phyloP scores from a whole-genome alignment of 2,113 vertebrate genomes.

The Bubo bubo region DNA sequence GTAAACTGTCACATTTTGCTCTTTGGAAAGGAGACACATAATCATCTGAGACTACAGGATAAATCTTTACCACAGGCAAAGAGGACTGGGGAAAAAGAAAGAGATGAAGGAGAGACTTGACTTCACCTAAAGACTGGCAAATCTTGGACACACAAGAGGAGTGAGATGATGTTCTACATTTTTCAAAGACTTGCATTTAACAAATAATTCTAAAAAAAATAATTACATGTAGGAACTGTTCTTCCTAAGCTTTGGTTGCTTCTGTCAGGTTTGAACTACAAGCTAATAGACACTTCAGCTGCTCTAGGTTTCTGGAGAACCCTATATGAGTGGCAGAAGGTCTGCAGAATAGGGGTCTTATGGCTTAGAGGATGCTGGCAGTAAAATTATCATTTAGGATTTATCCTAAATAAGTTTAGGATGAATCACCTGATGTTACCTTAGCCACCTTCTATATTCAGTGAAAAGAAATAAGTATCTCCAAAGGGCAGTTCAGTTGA shows the following conservation, averaged over 20 bases:
- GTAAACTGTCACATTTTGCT: background rate
- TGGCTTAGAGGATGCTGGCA: background rate
- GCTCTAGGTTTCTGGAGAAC: background rate
- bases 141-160: background rate
- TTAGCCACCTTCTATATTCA: background rate
- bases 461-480: background rate
- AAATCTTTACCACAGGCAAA: background rate
- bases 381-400: background rate
- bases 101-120: background rate
- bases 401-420: background rate
- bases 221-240: background rate
- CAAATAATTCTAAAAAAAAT: background rate
- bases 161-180: background rate
- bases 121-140: background rate
- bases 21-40: background rate
- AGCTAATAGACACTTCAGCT: background rate
- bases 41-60: background rate
- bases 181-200: background rate
- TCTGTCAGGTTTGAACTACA: background rate
- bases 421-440: background rate
- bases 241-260: background rate
- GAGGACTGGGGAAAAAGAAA: background rate
- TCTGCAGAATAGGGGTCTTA: background rate
- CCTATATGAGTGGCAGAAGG: background rate
- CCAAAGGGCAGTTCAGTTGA: background rate